Percentiles rank a stretch among this genome's conserved stretches.
Conservation (phyloP, 2,888 invertebrate species). For the Rhimphoctona megacephalus region DNA sequence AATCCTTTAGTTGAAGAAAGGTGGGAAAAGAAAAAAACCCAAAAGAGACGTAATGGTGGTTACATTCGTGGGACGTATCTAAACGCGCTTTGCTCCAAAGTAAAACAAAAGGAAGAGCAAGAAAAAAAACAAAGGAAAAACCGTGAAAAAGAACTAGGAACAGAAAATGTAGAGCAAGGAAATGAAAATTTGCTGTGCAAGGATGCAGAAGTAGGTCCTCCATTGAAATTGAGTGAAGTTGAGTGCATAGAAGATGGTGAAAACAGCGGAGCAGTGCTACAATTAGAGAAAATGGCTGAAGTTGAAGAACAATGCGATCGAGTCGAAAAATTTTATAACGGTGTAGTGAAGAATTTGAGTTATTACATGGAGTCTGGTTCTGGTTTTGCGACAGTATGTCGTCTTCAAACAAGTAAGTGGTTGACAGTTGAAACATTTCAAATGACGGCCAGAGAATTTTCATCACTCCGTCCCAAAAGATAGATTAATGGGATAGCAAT, state of each 20-base stretch:
- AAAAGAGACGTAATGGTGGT: background rate
- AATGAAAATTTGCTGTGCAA: background rate
- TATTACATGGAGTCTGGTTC: constrained; percentile 57
- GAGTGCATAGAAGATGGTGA: background rate
- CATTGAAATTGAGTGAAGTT: background rate
- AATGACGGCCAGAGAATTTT: constrained; percentile 36
- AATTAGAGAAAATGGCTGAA: background rate
- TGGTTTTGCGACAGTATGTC: constrained; percentile 26
- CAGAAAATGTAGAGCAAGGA: background rate
- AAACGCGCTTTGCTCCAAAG: background rate
- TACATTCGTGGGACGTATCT: background rate
- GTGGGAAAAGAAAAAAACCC: background rate
- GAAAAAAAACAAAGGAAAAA: background rate
- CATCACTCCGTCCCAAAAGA: constrained; percentile 18
- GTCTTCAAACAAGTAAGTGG: constrained; percentile 14
- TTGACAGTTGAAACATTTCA: background rate
- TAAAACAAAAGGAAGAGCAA: background rate
- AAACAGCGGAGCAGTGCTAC: background rate
- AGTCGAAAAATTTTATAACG: constrained; percentile 29
- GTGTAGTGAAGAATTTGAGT: constrained; percentile 27
- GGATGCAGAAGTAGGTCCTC: background rate
- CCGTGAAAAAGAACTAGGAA: background rate
- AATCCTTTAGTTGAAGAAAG: background rate
- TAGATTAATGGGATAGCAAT: constrained; percentile 42
- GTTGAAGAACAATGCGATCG: background rate